Evolutionary conservation across 2,888 invertebrate species (phyloP).

Genomic region (Carcina quercana): DNA sequence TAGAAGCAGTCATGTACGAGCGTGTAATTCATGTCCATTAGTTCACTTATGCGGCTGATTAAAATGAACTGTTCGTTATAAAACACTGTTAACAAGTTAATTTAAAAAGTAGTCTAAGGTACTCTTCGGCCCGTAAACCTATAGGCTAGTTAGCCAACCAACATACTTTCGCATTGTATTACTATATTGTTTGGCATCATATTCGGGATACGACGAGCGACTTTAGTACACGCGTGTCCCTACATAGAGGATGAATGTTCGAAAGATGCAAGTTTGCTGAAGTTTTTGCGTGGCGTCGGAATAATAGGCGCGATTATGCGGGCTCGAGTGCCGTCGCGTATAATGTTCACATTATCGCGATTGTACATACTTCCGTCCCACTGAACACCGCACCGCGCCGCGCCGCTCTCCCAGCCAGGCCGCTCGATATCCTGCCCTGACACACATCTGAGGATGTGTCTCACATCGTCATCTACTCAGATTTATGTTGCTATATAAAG

Average conservation of each 20-base stretch:
- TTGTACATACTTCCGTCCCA: conserved; percentile 44
- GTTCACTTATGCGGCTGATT: too few relatives aligned
- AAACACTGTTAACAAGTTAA: too few relatives aligned
- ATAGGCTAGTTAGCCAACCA: too few relatives aligned
- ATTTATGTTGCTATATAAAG: conserved; percentile 1
- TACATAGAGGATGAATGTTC: conserved; percentile 32
- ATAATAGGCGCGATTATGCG: conserved; percentile 59
- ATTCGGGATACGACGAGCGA: too few relatives aligned
- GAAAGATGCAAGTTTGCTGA: conserved; percentile 54
- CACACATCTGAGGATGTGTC: conserved; percentile 15
- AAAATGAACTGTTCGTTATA: too few relatives aligned
- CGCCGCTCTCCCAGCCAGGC: too few relatives aligned
- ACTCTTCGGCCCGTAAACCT: too few relatives aligned
- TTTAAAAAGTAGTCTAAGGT: too few relatives aligned
- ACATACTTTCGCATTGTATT: too few relatives aligned
- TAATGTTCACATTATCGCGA: conserved; percentile 69
- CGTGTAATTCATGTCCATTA: too few relatives aligned
- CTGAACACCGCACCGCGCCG: conserved; percentile 33
- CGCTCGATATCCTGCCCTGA: conserved; percentile 20
- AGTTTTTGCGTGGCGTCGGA: conserved; percentile 52
- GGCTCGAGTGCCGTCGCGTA: conserved; percentile 57
- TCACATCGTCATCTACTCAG: conserved; percentile 5
- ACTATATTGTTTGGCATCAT: too few relatives aligned
- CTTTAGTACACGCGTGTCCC: conserved; percentile 29
- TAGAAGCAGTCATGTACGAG: too few relatives aligned